A percentile compares a stretch with the other conserved stretches of the same genome.
These are phyloP conservation scores for Ariolimax columbianus DNA, from an alignment of 2,888 invertebrate genomes.

Conservation along the genomic window DNA sequence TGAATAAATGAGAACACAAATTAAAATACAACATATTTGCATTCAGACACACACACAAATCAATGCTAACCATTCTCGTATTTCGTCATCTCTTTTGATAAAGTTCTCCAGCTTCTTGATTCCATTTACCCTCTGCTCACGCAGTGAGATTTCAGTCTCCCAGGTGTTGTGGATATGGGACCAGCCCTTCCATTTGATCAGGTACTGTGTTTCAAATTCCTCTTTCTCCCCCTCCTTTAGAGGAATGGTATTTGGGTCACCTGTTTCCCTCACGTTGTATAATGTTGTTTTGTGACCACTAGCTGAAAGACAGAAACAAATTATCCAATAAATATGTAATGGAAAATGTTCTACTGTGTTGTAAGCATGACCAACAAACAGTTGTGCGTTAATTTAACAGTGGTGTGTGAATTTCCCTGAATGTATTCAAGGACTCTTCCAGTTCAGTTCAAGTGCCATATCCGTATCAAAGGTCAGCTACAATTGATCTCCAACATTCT, in stretches of 20 bases:
- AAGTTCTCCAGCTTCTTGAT: slow-evolving; percentile 95
- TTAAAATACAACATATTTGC: neutral
- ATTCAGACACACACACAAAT: neutral
- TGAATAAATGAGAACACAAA: neutral
- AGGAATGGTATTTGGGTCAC: slow-evolving; percentile 51
- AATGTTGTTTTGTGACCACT: slow-evolving; percentile 83
- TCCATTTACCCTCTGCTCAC: slow-evolving; percentile 89
- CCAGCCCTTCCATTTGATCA: slow-evolving; percentile 99
- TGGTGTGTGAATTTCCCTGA: too few species aligned
- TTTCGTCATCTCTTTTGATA: slow-evolving; percentile 93
- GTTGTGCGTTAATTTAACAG: too few species aligned
- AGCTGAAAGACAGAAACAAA: slow-evolving; percentile 54
- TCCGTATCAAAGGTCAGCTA: too few species aligned
- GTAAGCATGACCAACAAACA: too few species aligned
- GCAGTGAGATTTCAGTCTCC: slow-evolving; percentile 93
- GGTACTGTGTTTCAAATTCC: slow-evolving; percentile 88
- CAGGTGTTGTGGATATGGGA: slow-evolving; percentile 99
- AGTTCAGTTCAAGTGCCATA: too few species aligned
- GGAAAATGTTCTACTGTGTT: neutral
- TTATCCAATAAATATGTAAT: neutral
- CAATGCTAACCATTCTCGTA: slow-evolving; percentile 80
- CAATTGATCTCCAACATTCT: too few species aligned
- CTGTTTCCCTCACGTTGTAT: slow-evolving; percentile 86
- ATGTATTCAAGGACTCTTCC: too few species aligned
- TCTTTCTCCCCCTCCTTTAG: slow-evolving; percentile 47